Evolutionary conservation across 2,113 vertebrate genomes (phyloP).

Genomic region (Myiagra hebetior): DNA sequence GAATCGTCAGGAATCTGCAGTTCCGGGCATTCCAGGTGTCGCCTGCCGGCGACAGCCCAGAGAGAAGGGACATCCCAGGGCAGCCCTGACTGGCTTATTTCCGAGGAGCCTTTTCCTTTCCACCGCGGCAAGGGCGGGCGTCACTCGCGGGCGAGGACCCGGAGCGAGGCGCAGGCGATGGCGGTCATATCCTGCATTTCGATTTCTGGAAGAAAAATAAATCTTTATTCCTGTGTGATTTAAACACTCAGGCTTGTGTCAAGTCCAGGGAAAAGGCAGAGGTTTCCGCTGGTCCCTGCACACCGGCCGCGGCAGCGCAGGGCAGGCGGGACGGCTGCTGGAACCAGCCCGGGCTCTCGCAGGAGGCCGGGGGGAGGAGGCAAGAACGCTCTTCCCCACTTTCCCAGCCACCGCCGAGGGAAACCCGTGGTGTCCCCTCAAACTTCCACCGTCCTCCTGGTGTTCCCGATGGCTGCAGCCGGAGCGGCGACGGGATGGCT

Average conservation of each 20-base stretch:
- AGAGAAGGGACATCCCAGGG: neutral
- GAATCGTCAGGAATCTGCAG: neutral
- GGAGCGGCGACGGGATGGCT: neutral
- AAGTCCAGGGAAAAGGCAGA: neutral
- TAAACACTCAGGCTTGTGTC: neutral
- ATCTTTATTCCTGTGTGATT: neutral
- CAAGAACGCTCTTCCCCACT: neutral
- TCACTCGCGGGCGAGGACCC: neutral
- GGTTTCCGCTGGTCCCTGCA: too few relatives aligned
- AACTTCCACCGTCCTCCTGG: neutral
- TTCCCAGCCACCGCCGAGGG: neutral
- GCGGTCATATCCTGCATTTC: neutral
- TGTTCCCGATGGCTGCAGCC: neutral
- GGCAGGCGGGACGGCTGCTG: neutral
- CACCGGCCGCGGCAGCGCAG: neutral
- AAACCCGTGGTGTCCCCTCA: neutral
- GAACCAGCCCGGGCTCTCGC: neutral
- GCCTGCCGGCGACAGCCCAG: neutral
- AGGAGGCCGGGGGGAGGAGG: neutral
- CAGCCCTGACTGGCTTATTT: neutral
- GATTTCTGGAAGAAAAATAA: neutral
- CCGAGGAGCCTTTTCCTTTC: neutral
- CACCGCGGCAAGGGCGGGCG: neutral
- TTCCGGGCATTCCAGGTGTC: neutral
- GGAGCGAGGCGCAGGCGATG: neutral